Conservation (phyloP, 2,888 invertebrate species). For the Callinectes sapidus region DNA sequence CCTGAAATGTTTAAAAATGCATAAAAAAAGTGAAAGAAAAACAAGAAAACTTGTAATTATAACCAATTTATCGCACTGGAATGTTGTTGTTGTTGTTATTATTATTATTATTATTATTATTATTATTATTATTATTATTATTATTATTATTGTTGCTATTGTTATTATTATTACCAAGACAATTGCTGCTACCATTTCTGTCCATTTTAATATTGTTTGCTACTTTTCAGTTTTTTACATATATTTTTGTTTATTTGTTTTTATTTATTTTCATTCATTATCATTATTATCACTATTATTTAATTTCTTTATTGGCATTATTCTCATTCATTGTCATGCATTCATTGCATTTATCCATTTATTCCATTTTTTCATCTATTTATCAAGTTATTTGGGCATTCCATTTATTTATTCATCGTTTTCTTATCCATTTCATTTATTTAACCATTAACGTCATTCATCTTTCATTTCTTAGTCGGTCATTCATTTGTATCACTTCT, state of each 20-base stretch:
- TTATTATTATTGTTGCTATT: conserved; percentile 14
- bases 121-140: conserved; percentile 29
- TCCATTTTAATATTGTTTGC: neutral
- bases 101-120: conserved; percentile 32
- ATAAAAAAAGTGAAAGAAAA: too few species aligned
- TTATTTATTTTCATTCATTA: neutral
- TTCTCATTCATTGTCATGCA: neutral
- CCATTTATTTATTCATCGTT: too few species aligned
- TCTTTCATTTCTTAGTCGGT: too few species aligned
- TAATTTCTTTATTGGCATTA: neutral
- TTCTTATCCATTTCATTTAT: too few species aligned
- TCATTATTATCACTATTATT: conserved; percentile 15
- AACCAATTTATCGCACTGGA: neutral
- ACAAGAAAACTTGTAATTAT: too few species aligned
- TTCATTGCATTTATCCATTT: neutral
- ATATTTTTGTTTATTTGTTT: neutral
- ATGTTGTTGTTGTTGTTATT: neutral
- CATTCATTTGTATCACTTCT: too few species aligned
- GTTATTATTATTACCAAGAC: neutral
- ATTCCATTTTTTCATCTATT: neutral
- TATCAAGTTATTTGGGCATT: too few species aligned
- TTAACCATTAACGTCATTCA: too few species aligned
- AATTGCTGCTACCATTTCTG: neutral
- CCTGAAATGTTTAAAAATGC: neutral
- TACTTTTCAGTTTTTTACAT: neutral